These are phyloP conservation scores for Teleopsis dalmanni DNA, from an alignment of 1,140 invertebrate species.

Conservation along the genomic window DNA sequence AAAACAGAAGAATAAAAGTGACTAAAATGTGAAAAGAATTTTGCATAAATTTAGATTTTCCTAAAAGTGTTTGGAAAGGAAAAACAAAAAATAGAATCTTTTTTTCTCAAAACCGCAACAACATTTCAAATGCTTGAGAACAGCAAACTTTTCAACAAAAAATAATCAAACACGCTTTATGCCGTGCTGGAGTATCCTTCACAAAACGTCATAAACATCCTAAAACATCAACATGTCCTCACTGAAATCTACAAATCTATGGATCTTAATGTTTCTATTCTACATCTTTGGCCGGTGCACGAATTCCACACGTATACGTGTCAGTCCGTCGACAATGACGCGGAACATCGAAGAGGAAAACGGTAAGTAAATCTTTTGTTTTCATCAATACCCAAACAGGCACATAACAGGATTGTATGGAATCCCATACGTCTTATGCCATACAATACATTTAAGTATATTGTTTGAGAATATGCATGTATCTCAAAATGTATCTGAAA, in stretches of 20 bases:
- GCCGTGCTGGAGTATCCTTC: no score
- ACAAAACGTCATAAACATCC: no score
- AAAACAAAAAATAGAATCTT: no score
- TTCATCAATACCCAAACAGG: not conserved
- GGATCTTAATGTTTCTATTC: slow-evolving; percentile 4
- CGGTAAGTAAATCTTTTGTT: slow-evolving; percentile 24
- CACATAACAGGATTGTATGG: not conserved
- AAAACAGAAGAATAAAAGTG: no score
- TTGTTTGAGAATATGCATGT: not conserved
- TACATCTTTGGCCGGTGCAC: slow-evolving; percentile 6
- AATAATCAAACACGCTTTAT: no score
- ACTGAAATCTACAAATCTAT: not conserved
- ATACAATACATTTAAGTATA: not conserved
- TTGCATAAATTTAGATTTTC: no score
- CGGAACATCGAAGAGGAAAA: slow-evolving; percentile 41
- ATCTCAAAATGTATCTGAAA: not conserved
- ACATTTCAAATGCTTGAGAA: no score
- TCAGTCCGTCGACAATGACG: slow-evolving; percentile 39
- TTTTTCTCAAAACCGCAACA: no score
- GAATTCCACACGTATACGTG: slow-evolving; percentile 34
- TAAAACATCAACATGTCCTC: not conserved
- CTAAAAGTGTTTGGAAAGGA: no score
- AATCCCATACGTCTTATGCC: not conserved
- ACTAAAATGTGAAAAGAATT: no score
- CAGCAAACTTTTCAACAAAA: no score